These are phyloP conservation scores for Nesometra sesokonis DNA, from an alignment of 35 echinoderm and acorn worm genomes.

Conservation along the genomic window DNA sequence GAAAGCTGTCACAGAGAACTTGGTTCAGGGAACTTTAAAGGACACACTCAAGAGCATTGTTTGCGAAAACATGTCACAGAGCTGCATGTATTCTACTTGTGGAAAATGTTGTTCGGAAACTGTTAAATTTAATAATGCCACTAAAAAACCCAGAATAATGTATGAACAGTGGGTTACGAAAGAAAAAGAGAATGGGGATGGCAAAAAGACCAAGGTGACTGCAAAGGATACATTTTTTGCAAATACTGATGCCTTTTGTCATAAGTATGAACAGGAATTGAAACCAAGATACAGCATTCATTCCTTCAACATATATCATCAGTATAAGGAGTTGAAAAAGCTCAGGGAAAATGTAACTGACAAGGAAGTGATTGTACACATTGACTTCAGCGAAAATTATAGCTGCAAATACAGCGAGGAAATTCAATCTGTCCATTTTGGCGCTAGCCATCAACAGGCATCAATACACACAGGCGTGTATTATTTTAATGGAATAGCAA, in stretches of 20 bases:
- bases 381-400: constrained; percentile 24
- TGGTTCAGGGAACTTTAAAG: neutral
- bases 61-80: neutral
- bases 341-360: neutral
- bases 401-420: constrained; percentile 17
- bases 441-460: constrained; percentile 4
- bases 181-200: neutral
- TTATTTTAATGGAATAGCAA: neutral
- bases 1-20: neutral
- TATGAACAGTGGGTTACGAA: neutral
- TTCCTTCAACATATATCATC: constrained; percentile 17
- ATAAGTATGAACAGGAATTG: neutral
- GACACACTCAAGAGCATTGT: neutral
- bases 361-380: neutral
- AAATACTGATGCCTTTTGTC: neutral
- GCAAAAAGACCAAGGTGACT: neutral
- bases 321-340: neutral
- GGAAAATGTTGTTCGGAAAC: neutral
- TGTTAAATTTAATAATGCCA: too few species aligned
- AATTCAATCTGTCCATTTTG: constrained; percentile 26
- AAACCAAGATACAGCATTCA: neutral
- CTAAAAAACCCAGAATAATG: neutral
- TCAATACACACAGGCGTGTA: neutral
- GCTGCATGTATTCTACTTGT: neutral
- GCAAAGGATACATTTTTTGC: neutral